Base-by-base conservation (phyloP, 1,140 invertebrate genomes). In the Himalopsyche phryganea region DNA sequence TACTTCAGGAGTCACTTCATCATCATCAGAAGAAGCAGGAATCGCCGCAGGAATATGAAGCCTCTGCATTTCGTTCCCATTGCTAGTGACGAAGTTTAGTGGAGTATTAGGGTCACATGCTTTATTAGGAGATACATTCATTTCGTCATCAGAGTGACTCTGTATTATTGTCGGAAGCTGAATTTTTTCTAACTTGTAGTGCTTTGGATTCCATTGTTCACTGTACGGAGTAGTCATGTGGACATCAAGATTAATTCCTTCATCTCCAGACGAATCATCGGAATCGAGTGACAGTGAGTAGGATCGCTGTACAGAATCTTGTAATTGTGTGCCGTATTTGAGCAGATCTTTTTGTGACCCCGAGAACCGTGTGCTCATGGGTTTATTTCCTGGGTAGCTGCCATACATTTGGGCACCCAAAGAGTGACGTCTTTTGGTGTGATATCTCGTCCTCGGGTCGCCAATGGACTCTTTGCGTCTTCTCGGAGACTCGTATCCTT, bases 1-100 rank as follows among this genome's bases (percentile, higher is more conserved):
- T 6, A 59, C 53, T 60, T 63, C 52, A 1, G 61, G 61, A 4
- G 61, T 63, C n/a, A 57, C 17, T 38, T 63, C 61, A 11, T 63
- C 61, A 17, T 63, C 61, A 36, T 58, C 50, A 9, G 61, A 63
- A 14, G 42, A 42, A 5, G 42, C 17, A 10, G 19, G 47, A 7
- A 13, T 13, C 4, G 15, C 17, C 18, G 13, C 13, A n/a, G 40
- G 55, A 28, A 28, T 28, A 28, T 28, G 23, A 5, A 28, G 9
- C 9, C 23, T 28, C 23, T 28, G 23, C 23, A 28, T 28, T 28
- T 28, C 23, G 9, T 9, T 28, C 3, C 23, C 23, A 28, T 28
- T 28, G 23, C 23, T 28, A 5, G 38, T 40, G 38, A 15, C 38
- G n/a, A 15, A 40, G 11, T 15, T 40, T 40, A 15, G 3, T 11